A percentile compares a stretch with the other conserved stretches of the same genome.
Conservation (phyloP, 2,888 invertebrate genomes). For the Mimumesa dahlbomi region DNA sequence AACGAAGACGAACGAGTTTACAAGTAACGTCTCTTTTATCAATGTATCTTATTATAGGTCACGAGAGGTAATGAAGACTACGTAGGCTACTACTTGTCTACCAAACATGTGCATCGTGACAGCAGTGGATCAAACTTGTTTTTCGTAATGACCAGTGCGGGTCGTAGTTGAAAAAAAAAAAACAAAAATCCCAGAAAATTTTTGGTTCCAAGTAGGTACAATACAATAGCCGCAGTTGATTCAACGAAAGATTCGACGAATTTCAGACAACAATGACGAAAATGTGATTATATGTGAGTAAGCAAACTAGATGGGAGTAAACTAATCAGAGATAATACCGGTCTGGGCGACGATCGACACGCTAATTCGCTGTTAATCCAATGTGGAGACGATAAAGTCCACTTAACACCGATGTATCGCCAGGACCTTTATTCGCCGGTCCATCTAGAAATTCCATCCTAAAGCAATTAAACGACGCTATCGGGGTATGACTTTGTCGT, state of each 20-base stretch:
- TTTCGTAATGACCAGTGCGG: background rate
- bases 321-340: slow-evolving; percentile 5
- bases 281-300: background rate
- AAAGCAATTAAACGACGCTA: slow-evolving; percentile 58
- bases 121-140: background rate
- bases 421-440: slow-evolving; percentile 29
- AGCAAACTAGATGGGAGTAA: background rate
- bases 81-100: background rate
- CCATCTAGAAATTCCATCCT: slow-evolving; percentile 57
- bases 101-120: background rate
- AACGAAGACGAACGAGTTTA: background rate
- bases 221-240: too few relatives aligned
- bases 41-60: background rate
- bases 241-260: too few relatives aligned
- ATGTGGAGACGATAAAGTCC: slow-evolving; percentile 55
- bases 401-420: slow-evolving; percentile 52
- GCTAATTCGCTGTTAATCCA: slow-evolving; percentile 50
- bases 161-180: too few relatives aligned
- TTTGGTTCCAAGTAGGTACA: too few relatives aligned
- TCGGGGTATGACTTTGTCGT: slow-evolving; percentile 51
- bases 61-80: background rate
- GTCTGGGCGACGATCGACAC: slow-evolving; percentile 2
- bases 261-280: background rate
- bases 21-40: slow-evolving; percentile 1
- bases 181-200: too few relatives aligned